Evolutionary conservation across 2,888 invertebrate genomes (phyloP).

Genomic region (Acleris cristana): DNA sequence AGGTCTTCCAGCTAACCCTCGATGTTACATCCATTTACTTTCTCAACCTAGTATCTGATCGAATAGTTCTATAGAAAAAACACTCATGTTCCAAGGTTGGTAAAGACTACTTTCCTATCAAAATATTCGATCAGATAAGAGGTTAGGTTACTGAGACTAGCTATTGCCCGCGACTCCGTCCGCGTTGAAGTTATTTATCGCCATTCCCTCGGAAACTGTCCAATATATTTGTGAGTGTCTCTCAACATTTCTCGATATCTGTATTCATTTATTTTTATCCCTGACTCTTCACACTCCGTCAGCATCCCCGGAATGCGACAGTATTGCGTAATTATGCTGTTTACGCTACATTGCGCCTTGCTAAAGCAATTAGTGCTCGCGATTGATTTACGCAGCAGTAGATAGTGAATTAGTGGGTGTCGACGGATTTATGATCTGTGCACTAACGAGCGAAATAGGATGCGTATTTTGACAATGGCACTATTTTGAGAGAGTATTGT

Average conservation of each 20-base stretch:
- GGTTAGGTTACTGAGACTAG: too few species aligned
- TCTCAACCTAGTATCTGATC: too few species aligned
- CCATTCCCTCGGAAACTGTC: too few species aligned
- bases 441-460: conserved; percentile 21
- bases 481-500: neutral
- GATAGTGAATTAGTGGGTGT: conserved; percentile 61
- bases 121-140: too few species aligned
- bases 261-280: neutral
- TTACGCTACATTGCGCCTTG: conserved; percentile 20
- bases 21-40: too few species aligned
- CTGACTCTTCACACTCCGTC: neutral
- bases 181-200: too few species aligned
- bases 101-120: too few species aligned
- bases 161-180: too few species aligned
- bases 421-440: conserved; percentile 51
- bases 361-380: conserved; percentile 40
- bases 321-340: conserved; percentile 17
- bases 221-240: too few species aligned
- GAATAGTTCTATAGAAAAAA: too few species aligned
- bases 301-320: neutral
- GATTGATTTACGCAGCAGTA: conserved; percentile 64
- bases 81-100: too few species aligned
- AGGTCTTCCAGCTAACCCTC: too few species aligned
- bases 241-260: neutral
- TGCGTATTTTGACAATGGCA: conserved; percentile 42